Evolutionary conservation across 2,797 vertebrate species (phyloP), one percentile per base, ranked within the genome.

Genomic region (Anguilla marmorata): DNA sequence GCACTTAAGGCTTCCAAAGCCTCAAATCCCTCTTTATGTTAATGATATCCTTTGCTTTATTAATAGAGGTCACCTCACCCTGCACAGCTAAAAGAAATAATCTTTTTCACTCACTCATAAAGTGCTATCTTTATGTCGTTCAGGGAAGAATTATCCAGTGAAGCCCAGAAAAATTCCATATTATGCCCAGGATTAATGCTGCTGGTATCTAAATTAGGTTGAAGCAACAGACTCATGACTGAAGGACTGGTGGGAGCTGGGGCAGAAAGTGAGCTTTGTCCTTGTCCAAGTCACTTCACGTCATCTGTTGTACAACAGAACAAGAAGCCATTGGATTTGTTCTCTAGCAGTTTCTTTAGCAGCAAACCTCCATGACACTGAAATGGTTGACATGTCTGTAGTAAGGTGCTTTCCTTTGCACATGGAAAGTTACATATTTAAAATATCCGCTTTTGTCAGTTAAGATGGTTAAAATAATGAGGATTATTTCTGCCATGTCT

Each of bases 51-150:
- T 76, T 14, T 37, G 72, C 33, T 76, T 74, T 76, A 76, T 37
- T 76, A 76, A 76, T 76, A 76, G 72, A 16, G 72, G 30, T 76
- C 72, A 76, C 33, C 72, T 76, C 72, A 76, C 72, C 72, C 72
- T 21, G 72, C 33, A 21, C 72, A 76, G 30, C 33, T 33, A 33
- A 76, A 41, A 76, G 72, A 37, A 76, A 41, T 76, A 76, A 76
- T 33, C 72, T 76, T 14, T 41, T 41, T 3, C 72, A 76, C 33
- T 41, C 33, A 37, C 72, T 41, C 72, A 27, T 33, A 12, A 33
- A 41, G 30, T 14, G 72, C 72, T 76, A 76, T 76, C 33, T 37
- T 76, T 76, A 76, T 76, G 72, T 76, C 30, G 33, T 37, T 76
- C 72, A 30, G 72, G 30, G 72, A 76, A 76, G 30, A 76, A 41